Percentiles rank a stretch among this genome's conserved stretches.
phyloP scores from a whole-genome alignment of 2,797 vertebrate species.

The Helarctos malayanus region DNA sequence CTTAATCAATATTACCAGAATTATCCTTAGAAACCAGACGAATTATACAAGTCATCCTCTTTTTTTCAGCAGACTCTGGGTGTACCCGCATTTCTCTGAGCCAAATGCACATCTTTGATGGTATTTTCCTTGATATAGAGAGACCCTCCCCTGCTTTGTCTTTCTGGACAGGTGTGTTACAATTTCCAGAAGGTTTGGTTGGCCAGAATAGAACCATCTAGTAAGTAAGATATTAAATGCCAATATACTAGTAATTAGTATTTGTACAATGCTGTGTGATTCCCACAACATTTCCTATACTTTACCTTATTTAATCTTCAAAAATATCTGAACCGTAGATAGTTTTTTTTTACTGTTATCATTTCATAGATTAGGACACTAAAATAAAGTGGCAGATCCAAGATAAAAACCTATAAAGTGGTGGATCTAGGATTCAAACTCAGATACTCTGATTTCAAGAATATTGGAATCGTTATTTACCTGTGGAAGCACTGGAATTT shows the following conservation, averaged over 20 bases:
- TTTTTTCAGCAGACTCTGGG: neutral
- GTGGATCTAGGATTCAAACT: neutral
- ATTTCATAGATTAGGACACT: neutral
- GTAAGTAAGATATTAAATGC: neutral
- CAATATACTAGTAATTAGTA: neutral
- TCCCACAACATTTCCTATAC: neutral
- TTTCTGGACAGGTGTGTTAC: neutral
- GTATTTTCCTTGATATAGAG: neutral
- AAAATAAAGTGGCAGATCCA: neutral
- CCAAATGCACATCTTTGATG: neutral
- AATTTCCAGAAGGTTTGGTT: neutral
- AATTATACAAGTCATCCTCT: neutral
- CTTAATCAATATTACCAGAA: neutral
- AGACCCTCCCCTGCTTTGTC: neutral
- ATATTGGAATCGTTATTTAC: neutral
- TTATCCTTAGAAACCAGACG: neutral
- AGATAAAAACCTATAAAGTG: neutral
- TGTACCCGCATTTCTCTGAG: neutral
- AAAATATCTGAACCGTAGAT: neutral
- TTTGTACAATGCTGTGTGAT: neutral
- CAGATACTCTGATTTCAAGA: neutral
- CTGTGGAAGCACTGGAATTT: neutral
- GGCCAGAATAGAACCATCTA: neutral
- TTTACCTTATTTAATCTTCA: neutral
- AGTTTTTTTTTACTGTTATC: neutral